Conservation (phyloP, 2,113 vertebrate species). For the Bothrops jararaca region DNA sequence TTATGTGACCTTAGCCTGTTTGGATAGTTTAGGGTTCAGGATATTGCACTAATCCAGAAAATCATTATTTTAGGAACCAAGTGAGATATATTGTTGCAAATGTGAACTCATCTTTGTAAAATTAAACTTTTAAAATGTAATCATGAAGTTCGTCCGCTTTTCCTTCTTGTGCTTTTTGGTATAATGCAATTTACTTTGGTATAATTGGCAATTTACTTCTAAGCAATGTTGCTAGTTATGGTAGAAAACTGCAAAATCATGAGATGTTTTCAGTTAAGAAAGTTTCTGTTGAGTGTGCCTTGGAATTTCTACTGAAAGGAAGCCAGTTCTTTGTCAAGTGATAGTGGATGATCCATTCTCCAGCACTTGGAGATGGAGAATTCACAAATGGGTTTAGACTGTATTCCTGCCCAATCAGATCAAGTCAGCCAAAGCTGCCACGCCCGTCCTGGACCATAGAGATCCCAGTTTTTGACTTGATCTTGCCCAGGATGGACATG, state of each 20-base stretch:
- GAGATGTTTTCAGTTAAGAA: neutral
- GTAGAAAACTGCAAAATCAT: neutral
- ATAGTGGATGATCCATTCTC: too few relatives aligned
- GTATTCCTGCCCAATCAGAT: too few relatives aligned
- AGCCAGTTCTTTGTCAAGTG: too few relatives aligned
- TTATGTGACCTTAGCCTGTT: neutral
- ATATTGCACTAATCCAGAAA: neutral
- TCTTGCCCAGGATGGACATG: too few relatives aligned
- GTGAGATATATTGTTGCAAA: neutral
- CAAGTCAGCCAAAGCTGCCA: too few relatives aligned
- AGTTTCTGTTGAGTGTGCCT: neutral
- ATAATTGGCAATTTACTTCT: neutral
- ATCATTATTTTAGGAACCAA: neutral
- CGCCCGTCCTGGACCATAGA: too few relatives aligned
- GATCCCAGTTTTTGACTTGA: too few relatives aligned
- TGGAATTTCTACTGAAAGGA: too few relatives aligned
- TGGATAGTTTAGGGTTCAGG: neutral
- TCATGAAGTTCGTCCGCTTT: neutral
- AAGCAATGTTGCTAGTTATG: neutral
- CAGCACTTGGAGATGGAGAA: too few relatives aligned
- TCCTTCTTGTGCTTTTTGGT: too few relatives aligned
- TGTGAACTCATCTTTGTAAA: neutral
- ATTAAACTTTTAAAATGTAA: neutral
- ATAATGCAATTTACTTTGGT: neutral
- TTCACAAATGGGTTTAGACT: too few relatives aligned